These are phyloP conservation scores for Cetoscarus ocellatus DNA, from an alignment of 2,797 vertebrate species.

Conservation along the genomic window DNA sequence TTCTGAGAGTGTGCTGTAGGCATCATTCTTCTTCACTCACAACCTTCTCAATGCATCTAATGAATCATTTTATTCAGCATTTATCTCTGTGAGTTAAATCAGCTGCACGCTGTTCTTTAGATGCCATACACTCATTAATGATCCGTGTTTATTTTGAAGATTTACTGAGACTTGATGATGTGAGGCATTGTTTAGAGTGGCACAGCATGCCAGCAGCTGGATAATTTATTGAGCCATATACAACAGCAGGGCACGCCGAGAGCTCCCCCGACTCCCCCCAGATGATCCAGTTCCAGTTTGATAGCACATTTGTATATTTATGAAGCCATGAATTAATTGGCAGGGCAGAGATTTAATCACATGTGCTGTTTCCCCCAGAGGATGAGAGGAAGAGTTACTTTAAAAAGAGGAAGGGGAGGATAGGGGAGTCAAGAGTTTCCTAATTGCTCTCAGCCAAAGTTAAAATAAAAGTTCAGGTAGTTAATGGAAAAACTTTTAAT, in stretches of 20 bases:
- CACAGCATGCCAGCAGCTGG: constrained; percentile 43
- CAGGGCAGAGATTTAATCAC: constrained; percentile 82
- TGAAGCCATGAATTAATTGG: constrained; percentile 83
- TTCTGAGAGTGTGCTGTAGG: not conserved
- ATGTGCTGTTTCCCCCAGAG: constrained; percentile 71
- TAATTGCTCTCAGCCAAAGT: constrained; percentile 54
- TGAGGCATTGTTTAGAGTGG: constrained; percentile 50
- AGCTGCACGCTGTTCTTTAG: constrained; percentile 19
- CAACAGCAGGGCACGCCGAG: constrained; percentile 49
- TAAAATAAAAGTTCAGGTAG: constrained; percentile 53
- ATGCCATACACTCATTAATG: constrained; percentile 19
- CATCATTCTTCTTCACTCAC: not conserved
- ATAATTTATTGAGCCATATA: constrained; percentile 56
- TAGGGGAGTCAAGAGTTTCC: constrained; percentile 58
- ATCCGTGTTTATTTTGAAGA: constrained; percentile 23
- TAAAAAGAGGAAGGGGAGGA: constrained; percentile 67
- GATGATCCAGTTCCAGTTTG: constrained; percentile 76
- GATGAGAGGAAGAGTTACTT: constrained; percentile 72
- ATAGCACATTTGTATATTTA: constrained; percentile 82
- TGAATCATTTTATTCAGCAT: constrained; percentile 14
- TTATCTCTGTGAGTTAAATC: constrained; percentile 25
- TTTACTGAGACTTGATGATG: constrained; percentile 34
- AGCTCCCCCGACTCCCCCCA: constrained; percentile 40
- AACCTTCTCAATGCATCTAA: constrained; percentile 1
- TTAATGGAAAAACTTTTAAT: constrained; percentile 54